Conservation (phyloP, 2,888 invertebrate species). For the Steinernema hermaphroditum region DNA sequence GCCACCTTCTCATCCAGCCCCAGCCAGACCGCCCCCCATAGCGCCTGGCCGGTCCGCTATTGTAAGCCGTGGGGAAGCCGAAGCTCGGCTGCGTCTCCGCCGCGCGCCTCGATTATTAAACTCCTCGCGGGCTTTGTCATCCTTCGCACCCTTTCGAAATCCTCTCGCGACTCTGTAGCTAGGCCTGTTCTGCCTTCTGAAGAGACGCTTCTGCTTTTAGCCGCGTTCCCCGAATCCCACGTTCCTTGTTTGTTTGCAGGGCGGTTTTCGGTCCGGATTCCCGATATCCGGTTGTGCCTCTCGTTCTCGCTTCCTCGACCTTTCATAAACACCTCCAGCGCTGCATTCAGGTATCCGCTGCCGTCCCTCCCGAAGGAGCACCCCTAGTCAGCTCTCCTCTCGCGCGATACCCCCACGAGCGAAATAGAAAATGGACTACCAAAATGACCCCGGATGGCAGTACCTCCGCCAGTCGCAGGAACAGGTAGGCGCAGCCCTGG, state of each 20-base stretch:
- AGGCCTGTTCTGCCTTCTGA: no score
- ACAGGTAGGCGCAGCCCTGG: slow-evolving; percentile 48
- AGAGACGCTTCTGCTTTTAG: not conserved
- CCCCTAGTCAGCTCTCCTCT: not conserved
- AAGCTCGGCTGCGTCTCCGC: slow-evolving; percentile 11
- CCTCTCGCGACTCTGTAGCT: no score
- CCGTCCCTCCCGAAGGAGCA: slow-evolving; percentile 20
- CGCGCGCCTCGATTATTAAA: slow-evolving; percentile 13
- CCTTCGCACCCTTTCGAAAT: not conserved
- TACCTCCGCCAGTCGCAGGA: slow-evolving; percentile 63
- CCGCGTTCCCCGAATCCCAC: slow-evolving; percentile 18
- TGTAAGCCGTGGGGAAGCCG: not conserved
- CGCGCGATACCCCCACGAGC: slow-evolving; percentile 1
- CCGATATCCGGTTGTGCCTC: slow-evolving; percentile 18
- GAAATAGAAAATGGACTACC: slow-evolving; percentile 27
- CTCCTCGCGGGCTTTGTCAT: not conserved
- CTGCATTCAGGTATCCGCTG: slow-evolving; percentile 27
- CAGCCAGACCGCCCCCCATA: not conserved
- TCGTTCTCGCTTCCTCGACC: slow-evolving; percentile 14
- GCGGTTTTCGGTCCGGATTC: slow-evolving; percentile 6
- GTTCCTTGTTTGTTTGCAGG: slow-evolving; percentile 2
- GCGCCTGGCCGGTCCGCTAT: no score
- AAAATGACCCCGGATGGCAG: slow-evolving; percentile 65
- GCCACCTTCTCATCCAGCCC: not conserved
- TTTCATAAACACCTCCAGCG: not conserved